Evolutionary conservation across 2,888 invertebrate species (phyloP), one percentile per base, ranked within the genome.

Genomic region (Drosophila ezoana): DNA sequence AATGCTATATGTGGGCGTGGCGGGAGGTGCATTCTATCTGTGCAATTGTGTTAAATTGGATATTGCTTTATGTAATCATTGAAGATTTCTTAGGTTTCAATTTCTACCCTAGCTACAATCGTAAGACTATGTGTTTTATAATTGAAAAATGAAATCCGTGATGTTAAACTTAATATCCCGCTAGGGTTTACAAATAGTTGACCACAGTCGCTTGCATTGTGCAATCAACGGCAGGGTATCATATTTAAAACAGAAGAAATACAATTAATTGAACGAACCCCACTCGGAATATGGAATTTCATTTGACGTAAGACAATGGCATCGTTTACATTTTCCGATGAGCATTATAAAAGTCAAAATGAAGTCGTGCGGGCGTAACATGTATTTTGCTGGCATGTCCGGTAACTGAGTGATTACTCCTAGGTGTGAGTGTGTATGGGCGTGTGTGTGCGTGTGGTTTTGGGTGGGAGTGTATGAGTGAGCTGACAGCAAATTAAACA

Each of bases 401-500:
- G 62, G 51, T 60, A 56, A 10, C n/a, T 40, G 40, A 11, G 10
- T 33, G 23, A 35, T 35, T 11, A 9, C 10, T 35, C 35, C 13
- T 10, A 11, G 10, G 4, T 13, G 35, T 35, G 35, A 1, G 35
- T 35, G 35, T 16, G 16, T 16, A 10, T 40, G 8, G 9, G 40
- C 10, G 10, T 4, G 16, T 32, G 6, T 23, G 32, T 11, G 38
- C 38, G 28, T 43, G 20, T n/a, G 32, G 8, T 8, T 57, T 49
- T 59, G 40, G 58, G 57, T 62, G 35, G 13, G 35, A 35, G 35
- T 4, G 3, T 11, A 13, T 11, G 35, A 8, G 8, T 1, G 41
- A 45, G 47, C 47, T 72, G 76, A 56, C 65, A 68, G 68, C 63
- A 63, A 71, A 76, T 82, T 79, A 76, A 82, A 57, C 83, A 76